Evolutionary conservation across 2,113 vertebrate genomes (phyloP), one percentile per base, ranked within the genome.

Genomic region (Lophotis ruficrista): DNA sequence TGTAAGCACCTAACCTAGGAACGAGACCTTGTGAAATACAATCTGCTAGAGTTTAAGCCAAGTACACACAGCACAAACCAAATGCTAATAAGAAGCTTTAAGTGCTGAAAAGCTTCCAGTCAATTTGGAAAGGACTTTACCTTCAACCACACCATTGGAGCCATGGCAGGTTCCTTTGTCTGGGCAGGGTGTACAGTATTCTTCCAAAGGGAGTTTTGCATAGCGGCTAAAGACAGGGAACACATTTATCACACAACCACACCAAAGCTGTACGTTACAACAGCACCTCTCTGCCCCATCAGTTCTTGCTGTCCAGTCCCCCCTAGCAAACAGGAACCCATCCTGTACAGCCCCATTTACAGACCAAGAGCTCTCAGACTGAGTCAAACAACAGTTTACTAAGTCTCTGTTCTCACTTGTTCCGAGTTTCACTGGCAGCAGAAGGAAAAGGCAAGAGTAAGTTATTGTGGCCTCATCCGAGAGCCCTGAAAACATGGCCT

Each of bases 141-240:
- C 99, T 96, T 99, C 99, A 96, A 97, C 98, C 33, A 98, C 89
- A 80, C 98, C 98, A 38, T 98, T 98, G 25, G 98, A 98, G 93
- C 99, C 98, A 66, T 98, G 99, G 98, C 98, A 99, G 66, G 98
- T 94, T 45, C 97, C 98, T 94, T 94, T 98, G 98, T 95, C 98
- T 90, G 80, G 94, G 90, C 93, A 97, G 65, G 96, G 96, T 73
- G 97, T 94, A 94, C 97, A 96, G 89, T 81, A 96, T 37, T 97
- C 97, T 30, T 98, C 97, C 91, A 98, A 98, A 33, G 98, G 97
- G 33, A 98, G 98, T 92, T 99, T 99, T 82, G 99, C 98, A 16
- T 99, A 99, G 89, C 99, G 99, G 89, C 99, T 99, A 84, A 96
- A 96, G 48, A 94, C 72, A 90, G 28, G 80, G 28, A 77, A 78